Percentiles rank a stretch among this genome's conserved stretches.
Evolutionary conservation across 1,140 invertebrate species (phyloP).

Genomic region (Sycophila sp.): DNA sequence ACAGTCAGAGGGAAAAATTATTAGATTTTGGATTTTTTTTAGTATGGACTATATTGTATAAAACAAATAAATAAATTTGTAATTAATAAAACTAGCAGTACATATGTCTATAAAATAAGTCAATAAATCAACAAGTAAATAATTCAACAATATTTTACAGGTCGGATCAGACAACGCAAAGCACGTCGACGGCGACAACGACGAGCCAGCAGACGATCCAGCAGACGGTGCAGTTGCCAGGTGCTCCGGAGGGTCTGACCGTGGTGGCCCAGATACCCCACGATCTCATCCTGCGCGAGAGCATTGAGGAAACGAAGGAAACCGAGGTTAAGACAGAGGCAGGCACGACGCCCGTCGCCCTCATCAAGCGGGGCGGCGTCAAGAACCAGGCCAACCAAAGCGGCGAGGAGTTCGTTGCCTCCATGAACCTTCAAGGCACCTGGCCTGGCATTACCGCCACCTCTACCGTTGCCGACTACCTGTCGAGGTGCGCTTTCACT

Average conservation of each 20-base stretch:
- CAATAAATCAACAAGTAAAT: too few species aligned
- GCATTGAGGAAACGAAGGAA: constrained; percentile 65
- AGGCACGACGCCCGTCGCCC: constrained; percentile 64
- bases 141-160: too few species aligned
- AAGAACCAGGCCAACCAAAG: constrained; percentile 58
- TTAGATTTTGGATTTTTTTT: too few species aligned
- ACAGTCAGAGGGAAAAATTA: too few species aligned
- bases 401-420: constrained; percentile 58
- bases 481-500: constrained; percentile 63
- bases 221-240: constrained; percentile 62
- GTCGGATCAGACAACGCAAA: constrained; percentile 64
- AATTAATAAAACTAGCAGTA: too few species aligned
- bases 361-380: constrained; percentile 67
- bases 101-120: too few species aligned
- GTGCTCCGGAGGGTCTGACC: constrained; percentile 71
- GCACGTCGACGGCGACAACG: constrained; percentile 60
- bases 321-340: constrained; percentile 58
- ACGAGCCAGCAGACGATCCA: constrained; percentile 62
- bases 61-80: too few species aligned
- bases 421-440: constrained; percentile 61
- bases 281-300: constrained; percentile 71
- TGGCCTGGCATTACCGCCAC: constrained; percentile 80
- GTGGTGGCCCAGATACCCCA: constrained; percentile 75
- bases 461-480: constrained; percentile 81
- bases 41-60: too few species aligned